Evolutionary conservation across 2,113 vertebrate species (phyloP), one percentile per base, ranked within the genome.

Genomic region (Rhynchopsitta pachyrhyncha): DNA sequence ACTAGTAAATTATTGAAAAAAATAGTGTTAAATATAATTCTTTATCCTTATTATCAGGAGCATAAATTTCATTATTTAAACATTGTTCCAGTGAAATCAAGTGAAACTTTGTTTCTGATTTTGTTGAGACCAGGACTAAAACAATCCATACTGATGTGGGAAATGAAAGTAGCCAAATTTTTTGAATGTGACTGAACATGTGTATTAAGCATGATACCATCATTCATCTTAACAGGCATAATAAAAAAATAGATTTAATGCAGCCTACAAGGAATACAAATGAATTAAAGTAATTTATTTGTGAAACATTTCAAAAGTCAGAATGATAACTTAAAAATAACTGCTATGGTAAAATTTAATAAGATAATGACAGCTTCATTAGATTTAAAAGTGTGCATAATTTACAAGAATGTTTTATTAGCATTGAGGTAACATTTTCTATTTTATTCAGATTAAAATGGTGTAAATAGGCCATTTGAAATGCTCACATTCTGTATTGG

Each of bases 341-440:
- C 41, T 62, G 46, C 59, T 85, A 13, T 85, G 70, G 49, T 75
- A 76, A 92, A 91, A 93, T 94, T 91, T 95, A 94, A 86, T 96
- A 79, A 50, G 57, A 68, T 89, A 84, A 84, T 69, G 93, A 85
- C 87, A 88, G 63, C 78, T 95, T 93, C 85, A 95, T 95, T 94
- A 96, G 39, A 75, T 93, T 90, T 93, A 86, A 91, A 94, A 95
- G 93, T 96, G 75, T 91, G 46, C 85, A 86, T 94, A 87, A 91
- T 95, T 93, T 94, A 80, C 75, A 82, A 46, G 71, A 88, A 87
- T 14, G 41, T 91, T 91, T 42, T 91, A 74, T 85, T 96, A 94
- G 57, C 59, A 46, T 25, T 88, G 79, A 66, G 71, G 82, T 90
- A 79, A 91, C 87, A 70, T 94, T 96, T 96, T 62, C 78, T 82